phyloP scores from a whole-genome alignment of 1,140 invertebrate genomes.

The Polyergus mexicanus region DNA sequence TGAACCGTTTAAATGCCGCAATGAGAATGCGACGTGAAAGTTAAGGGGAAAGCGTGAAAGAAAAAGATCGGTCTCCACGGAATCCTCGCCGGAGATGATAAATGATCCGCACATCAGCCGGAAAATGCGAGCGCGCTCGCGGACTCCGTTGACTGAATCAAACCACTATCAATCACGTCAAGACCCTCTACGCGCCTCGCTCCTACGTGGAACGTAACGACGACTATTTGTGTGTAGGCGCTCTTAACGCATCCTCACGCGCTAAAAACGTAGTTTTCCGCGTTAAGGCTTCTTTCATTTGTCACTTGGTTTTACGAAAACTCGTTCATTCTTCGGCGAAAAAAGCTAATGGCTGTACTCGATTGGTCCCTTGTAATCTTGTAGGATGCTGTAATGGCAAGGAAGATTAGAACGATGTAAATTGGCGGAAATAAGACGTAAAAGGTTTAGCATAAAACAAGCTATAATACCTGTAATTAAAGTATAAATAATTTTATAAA shows the following conservation, averaged over 20 bases:
- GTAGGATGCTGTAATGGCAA: background rate
- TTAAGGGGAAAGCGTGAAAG: constrained; percentile 14
- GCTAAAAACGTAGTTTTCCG: constrained; percentile 63
- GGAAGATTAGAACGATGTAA: background rate
- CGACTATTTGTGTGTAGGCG: constrained; percentile 38
- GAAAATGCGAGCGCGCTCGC: constrained; percentile 64
- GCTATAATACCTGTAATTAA: background rate
- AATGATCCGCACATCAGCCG: constrained; percentile 66
- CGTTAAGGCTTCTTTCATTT: constrained; percentile 63
- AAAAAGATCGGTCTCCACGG: constrained; percentile 44
- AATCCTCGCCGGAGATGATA: constrained; percentile 62
- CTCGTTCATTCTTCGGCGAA: constrained; percentile 3
- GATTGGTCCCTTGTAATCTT: constrained; percentile 31
- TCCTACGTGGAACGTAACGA: constrained; percentile 17
- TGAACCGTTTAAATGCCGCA: constrained; percentile 46
- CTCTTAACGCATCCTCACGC: constrained; percentile 41
- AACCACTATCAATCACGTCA: constrained; percentile 68
- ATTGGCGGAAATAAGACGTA: background rate
- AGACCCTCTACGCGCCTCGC: constrained; percentile 50
- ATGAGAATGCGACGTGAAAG: constrained; percentile 56
- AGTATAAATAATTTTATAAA: background rate
- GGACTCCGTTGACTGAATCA: constrained; percentile 67
- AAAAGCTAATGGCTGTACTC: constrained; percentile 27
- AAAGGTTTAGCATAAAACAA: background rate
- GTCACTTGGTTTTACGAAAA: constrained; percentile 49